Evolutionary conservation across 2,797 vertebrate genomes (phyloP).

Genomic region (Hemitrygon akajei): DNA sequence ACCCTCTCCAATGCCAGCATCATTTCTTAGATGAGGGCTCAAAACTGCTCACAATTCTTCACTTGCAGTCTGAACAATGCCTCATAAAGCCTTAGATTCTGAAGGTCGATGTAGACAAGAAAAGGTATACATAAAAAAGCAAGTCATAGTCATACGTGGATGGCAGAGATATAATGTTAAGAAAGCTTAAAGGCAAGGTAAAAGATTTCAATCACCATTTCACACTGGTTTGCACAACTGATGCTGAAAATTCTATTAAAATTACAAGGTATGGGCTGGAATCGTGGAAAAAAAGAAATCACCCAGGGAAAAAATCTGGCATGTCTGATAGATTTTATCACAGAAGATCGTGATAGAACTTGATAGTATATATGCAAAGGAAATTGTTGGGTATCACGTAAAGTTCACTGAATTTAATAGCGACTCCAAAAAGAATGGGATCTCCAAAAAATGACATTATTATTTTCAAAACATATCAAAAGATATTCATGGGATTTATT

Average conservation of each 20-base stretch:
- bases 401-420: too few relatives aligned
- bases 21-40: too few relatives aligned
- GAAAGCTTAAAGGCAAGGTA: background rate
- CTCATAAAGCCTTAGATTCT: background rate
- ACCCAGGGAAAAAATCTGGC: background rate
- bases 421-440: background rate
- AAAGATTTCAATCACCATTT: constrained; percentile 12
- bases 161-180: background rate
- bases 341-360: background rate
- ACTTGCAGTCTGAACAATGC: too few relatives aligned
- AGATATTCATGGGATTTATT: background rate
- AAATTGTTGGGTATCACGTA: background rate
- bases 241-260: background rate
- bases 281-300: background rate
- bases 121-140: too few relatives aligned
- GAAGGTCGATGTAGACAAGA: background rate
- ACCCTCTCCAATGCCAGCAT: too few relatives aligned
- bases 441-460: background rate
- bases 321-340: background rate
- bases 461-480: background rate
- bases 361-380: background rate
- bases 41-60: too few relatives aligned
- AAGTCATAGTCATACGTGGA: background rate
- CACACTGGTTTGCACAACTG: background rate
- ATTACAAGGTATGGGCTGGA: background rate